Base-by-base conservation (phyloP, 2,797 vertebrate species). In the Coranthus polyacanthus region DNA sequence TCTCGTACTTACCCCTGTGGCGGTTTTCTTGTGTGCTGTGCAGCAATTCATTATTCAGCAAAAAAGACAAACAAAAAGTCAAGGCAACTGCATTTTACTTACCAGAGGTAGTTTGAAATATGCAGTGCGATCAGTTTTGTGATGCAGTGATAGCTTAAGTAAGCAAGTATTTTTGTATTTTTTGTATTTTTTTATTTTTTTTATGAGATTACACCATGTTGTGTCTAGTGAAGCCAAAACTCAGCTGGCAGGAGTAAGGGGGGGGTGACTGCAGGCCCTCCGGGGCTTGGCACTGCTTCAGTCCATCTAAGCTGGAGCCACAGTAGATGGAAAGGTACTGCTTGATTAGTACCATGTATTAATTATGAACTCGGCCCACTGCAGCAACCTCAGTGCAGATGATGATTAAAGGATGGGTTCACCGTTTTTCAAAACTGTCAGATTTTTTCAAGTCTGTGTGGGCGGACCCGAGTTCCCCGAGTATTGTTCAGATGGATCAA, bases 231-330 rank as follows among this genome's bases (percentile, higher is more conserved):
- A 72, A 51, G 75, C 64, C 71, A 86, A 64, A 79, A 47, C 39
- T 46, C 58, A 49, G 55, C 68, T 84, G 78, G 59, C 73, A 47
- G 3, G 24, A 50, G 34, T 53, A 9, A 52, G 37, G 68, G 47
- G 57, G 26, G 57, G 50, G 57, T 60, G 74, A 76, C 56, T 63
- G 51, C 41, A 41, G 64, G 37, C 66, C 75, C 58, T 69, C 7
- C 10, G 15, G 73, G 79, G 47, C 29, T 83, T 87, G 85, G 84
- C 84, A 51, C 66, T 4, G 45, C 72, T 78, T 84, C 78, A 85
- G 26, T 77, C 68, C 53, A 13, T 62, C 62, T 72, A 62, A 78
- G 63, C 71, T 84, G 65, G 53, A 50, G 59, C 58, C 72, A 64
- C 75, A 64, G 59, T 43, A 42, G 47, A 59, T 41, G 42, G 52